Evolutionary conservation across 1,140 invertebrate genomes (phyloP), one percentile per base, ranked within the genome.

Genomic region (Polyergus mexicanus): DNA sequence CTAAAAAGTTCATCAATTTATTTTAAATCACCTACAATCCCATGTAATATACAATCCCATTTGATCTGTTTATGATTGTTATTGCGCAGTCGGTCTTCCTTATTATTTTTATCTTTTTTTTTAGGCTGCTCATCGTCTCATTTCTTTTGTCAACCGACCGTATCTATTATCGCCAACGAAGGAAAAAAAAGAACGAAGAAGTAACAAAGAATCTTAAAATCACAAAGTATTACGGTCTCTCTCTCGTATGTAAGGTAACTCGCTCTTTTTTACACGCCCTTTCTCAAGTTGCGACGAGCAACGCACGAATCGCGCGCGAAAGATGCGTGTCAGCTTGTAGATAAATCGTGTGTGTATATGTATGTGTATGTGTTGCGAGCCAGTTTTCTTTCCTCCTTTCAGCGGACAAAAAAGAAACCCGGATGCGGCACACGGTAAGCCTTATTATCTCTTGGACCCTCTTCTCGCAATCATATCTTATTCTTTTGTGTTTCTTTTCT

Each of bases 361-460:
- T 68, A 13, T 47, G 44, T 47, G 3, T 62, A 60, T 41, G 28
- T 41, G 16, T 66, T 88, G 47, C 62, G 47, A 54, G 68, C 47
- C n/a, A 60, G 38, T 91, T 76, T 56, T 76, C 35, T 83, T 58
- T 85, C 74, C 58, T 87, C 81, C 88, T 86, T 85, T 65, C 71
- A 51, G 44, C 22, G 77, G 83, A 89, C 84, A 85, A 84, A 84
- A 51, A 77, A 75, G 60, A 78, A 72, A 66, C 68, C 56, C 69
- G 83, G 63, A 90, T 71, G 84, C 85, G 66, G 85, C 90, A 89
- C 88, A 74, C 84, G 84, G 62, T 81, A 86, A 90, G 86, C 83
- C 90, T 77, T 88, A 69, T 76, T 87, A 84, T 56, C 72, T 87
- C 83, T 92, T 92, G 90, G 90, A 92, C 91, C 91, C 91, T 91